Evolutionary conservation across 1,140 invertebrate species (phyloP), one percentile per base, ranked within the genome.

Genomic region (Sycobia sp.): DNA sequence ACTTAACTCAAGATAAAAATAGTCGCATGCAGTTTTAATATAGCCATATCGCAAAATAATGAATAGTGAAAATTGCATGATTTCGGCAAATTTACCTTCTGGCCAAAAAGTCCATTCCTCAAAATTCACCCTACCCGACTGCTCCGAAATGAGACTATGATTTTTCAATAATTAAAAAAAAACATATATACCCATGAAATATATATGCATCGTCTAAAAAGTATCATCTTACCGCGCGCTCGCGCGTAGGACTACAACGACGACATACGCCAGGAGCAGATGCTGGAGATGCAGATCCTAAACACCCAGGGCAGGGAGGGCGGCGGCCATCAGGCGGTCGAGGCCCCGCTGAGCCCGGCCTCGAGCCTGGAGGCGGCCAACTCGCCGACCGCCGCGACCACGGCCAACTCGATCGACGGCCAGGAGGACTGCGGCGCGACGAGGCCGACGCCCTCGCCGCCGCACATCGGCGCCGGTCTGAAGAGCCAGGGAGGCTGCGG

Each of bases 231-330:
- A n/a, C n/a, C n/a, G n/a, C n/a, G n/a, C n/a, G n/a, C n/a, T n/a
- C n/a, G n/a, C n/a, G n/a, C n/a, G n/a, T 46, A 73, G 72, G 89
- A 91, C 71, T 86, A 87, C 71, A 90, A 90, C 72, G 92, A 94
- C 69, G 90, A 91, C 69, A 93, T 94, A 65, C 80, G 89, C 10
- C 89, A 91, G 72, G 88, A 91, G 71, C 90, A 91, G 77, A 85
- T 91, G 74, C 84, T 89, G 34, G 89, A 91, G 75, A 86, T 91
- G 82, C 88, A 86, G 69, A 76, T 84, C 25, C 82, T 91, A 67
- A 85, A 80, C 44, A 82, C 82, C 14, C 78, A 76, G 47, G 70
- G 70, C 34, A 67, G 71, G 16, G 71, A 73, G 25, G 70, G 69
- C 32, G 66, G 68, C 18, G 69, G 69, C 32, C 66, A 57, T 9